Evolutionary conservation across 2,888 invertebrate genomes (phyloP).

Genomic region (Electrophaes corylata): DNA sequence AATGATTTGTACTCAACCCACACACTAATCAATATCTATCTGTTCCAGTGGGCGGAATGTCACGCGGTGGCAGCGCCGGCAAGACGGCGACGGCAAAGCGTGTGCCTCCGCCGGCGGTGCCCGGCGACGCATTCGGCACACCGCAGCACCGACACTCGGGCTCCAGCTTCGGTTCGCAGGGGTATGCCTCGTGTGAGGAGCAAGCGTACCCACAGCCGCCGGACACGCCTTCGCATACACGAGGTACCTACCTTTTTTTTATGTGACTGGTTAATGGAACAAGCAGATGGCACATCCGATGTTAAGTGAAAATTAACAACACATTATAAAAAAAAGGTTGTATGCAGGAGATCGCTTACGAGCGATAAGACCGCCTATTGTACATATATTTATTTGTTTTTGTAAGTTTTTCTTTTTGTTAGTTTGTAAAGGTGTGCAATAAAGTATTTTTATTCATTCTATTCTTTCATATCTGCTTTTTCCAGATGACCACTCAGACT

Average conservation of each 20-base stretch:
- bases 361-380: too few species aligned
- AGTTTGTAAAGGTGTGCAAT: too few species aligned
- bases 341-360: too few species aligned
- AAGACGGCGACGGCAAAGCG: conserved; percentile 94
- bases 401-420: too few species aligned
- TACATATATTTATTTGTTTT: too few species aligned
- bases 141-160: conserved; percentile 90
- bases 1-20: background rate
- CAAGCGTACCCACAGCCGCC: conserved; percentile 87
- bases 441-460: too few species aligned
- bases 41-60: conserved; percentile 94
- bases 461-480: conserved; percentile 22
- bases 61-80: conserved; percentile 90
- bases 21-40: conserved; percentile 31
- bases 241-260: conserved; percentile 58
- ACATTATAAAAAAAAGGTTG: too few species aligned
- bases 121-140: conserved; percentile 87
- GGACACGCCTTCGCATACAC: conserved; percentile 84
- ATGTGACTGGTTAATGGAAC: too few species aligned
- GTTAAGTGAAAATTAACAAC: too few species aligned
- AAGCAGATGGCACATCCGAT: too few species aligned
- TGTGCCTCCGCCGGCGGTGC: conserved; percentile 95
- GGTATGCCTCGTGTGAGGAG: conserved; percentile 91
- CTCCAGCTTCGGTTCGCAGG: conserved; percentile 90
- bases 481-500: conserved; percentile 88